A percentile compares a stretch with the other conserved stretches of the same genome.
Conservation (phyloP, 2,797 vertebrate genomes). For the Halcyon smyrnensis region DNA sequence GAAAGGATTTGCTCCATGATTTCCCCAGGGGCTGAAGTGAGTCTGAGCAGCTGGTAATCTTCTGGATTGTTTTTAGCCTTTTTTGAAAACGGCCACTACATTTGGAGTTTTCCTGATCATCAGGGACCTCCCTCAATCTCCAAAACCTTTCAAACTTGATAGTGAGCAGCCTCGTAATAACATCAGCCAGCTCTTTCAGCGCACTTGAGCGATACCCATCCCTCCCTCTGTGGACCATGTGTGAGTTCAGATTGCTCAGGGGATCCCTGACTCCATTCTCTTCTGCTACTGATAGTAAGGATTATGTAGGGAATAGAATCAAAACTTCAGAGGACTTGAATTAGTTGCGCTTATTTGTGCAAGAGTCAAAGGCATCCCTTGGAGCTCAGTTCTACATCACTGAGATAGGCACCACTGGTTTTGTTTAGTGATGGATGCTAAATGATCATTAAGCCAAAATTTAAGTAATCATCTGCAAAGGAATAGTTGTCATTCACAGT, state of each 20-base stretch:
- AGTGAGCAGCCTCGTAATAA: background rate
- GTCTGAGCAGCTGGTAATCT: slow-evolving; percentile 21
- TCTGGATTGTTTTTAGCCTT: background rate
- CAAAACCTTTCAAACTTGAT: background rate
- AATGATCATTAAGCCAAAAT: background rate
- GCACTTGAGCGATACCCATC: background rate
- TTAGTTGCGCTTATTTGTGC: background rate
- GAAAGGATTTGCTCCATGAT: slow-evolving; percentile 21
- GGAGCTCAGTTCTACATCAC: background rate
- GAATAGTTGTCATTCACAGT: background rate
- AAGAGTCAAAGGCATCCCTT: background rate
- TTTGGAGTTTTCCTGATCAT: background rate
- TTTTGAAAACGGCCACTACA: background rate
- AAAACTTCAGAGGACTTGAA: background rate
- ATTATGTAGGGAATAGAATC: background rate
- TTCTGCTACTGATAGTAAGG: background rate
- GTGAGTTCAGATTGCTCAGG: background rate
- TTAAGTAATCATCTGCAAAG: background rate
- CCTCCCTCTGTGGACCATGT: background rate
- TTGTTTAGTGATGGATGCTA: background rate
- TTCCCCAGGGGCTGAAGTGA: slow-evolving; percentile 4
- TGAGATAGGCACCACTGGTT: accelerated
- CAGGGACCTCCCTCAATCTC: background rate
- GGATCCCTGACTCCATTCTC: background rate
- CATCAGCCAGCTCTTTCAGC: background rate